Conservation (phyloP, 2,797 vertebrate genomes). For the Scyliorhinus canicula region DNA sequence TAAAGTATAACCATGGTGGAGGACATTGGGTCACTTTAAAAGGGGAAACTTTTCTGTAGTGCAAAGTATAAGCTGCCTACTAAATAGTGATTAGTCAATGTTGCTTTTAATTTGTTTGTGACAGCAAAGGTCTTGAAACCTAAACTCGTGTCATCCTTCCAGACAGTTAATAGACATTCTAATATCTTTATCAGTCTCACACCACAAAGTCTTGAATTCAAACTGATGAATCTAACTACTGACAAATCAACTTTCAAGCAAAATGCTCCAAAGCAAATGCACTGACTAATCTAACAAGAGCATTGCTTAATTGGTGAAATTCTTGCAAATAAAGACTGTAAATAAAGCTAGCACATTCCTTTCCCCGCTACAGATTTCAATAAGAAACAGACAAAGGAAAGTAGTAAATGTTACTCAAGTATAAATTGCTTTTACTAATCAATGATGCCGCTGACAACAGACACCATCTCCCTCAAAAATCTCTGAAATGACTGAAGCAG, state of each 20-base stretch:
- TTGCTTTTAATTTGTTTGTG: background rate
- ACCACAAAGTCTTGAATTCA: background rate
- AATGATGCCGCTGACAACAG: background rate
- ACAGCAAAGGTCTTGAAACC: background rate
- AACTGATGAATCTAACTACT: background rate
- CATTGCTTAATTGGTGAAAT: background rate
- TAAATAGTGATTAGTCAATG: background rate
- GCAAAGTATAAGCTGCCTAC: background rate
- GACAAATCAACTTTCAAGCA: background rate
- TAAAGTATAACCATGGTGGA: background rate
- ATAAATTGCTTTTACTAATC: background rate
- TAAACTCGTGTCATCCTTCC: background rate
- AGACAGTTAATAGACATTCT: background rate
- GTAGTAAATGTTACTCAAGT: background rate
- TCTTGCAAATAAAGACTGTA: background rate
- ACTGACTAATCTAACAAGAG: background rate
- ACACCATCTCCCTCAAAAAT: background rate
- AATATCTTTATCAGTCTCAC: no score
- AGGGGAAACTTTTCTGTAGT: background rate
- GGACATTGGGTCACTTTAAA: background rate
- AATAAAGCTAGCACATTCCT: background rate
- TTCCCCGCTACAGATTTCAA: background rate
- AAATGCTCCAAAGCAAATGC: background rate
- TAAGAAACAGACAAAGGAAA: background rate
- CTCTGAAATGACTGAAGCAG: background rate